A percentile compares a stretch with the other conserved stretches of the same genome.
phyloP scores from a whole-genome alignment of 2,888 invertebrate genomes.

The Ormyrus nitidulus region DNA sequence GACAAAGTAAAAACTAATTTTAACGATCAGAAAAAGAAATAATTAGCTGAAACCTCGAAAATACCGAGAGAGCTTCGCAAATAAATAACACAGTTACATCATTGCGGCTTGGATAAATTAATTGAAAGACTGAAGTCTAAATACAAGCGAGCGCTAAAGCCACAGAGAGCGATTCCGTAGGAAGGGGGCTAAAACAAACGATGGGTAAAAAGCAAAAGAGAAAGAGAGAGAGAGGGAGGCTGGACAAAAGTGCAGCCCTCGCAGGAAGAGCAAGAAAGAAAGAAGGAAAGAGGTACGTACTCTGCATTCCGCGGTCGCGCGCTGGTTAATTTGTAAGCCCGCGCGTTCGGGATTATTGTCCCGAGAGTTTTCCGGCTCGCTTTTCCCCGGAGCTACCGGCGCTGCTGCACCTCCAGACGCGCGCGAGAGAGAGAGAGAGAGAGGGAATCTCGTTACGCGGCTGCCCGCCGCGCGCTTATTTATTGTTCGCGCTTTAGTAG shows the following conservation, averaged over 20 bases:
- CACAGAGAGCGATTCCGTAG: not conserved
- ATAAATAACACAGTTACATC: too few species aligned
- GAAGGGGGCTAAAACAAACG: not conserved
- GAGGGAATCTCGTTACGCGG: slow-evolving; percentile 42
- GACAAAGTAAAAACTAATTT: too few species aligned
- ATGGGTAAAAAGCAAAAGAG: not conserved
- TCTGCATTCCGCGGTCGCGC: slow-evolving; percentile 57
- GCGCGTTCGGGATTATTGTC: slow-evolving; percentile 63
- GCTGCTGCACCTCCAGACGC: not conserved
- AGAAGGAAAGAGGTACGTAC: not conserved
- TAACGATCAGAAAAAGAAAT: too few species aligned
- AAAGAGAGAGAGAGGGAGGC: not conserved
- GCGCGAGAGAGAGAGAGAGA: too few species aligned
- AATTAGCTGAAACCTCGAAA: too few species aligned
- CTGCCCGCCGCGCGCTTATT: slow-evolving; percentile 33
- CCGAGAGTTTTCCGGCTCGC: slow-evolving; percentile 56
- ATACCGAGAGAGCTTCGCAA: too few species aligned
- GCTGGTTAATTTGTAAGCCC: slow-evolving; percentile 57
- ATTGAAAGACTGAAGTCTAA: not conserved
- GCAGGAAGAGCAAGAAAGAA: not conserved
- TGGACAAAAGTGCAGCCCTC: not conserved
- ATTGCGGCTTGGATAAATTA: not conserved
- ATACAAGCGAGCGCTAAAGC: not conserved
- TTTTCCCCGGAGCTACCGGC: slow-evolving; percentile 17
- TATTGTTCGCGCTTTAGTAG: slow-evolving; percentile 37